Base-by-base conservation (phyloP, 2,888 invertebrate species). In the Leistus spinibarbis region DNA sequence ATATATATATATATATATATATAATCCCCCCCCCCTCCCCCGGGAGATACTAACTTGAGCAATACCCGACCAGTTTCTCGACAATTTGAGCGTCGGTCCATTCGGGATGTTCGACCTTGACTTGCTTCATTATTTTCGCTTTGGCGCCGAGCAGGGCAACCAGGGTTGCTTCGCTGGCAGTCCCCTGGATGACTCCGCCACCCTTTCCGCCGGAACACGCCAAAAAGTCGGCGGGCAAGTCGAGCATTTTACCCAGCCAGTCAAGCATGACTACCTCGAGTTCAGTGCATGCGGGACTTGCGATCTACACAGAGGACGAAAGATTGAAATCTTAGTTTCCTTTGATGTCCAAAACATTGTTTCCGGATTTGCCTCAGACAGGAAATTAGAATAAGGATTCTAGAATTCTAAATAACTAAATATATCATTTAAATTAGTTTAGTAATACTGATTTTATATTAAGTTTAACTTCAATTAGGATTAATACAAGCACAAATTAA, bases 281-380 rank as follows among this genome's bases (percentile, higher is more conserved):
- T 84, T 98, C 98, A 0, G 98, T 98, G 83, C 97, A 98, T 0
- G 97, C 97, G 0, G 98, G 98, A 86, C 96, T 96, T 0, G 97
- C 93, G 78, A 95, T 95, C 95, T 95, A 83, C 76, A 60, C 23
- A 22, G 7, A 60, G 13, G 4, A n/a, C n/a, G 19, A 9, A 7
- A 27, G 40, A 71, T 4, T 22, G 20, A 56, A 23, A 24, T 54
- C 22, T 53, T n/a, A n/a, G n/a, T n/a, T n/a, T 17, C 22, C 67
- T 69, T 68, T 69, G 72, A 76, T 76, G 62, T 76, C 40, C 24
- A 16, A 23, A 53, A 27, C 64, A 23, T 20, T n/a, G n/a, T n/a
- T n/a, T n/a, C n/a, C n/a, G n/a, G n/a, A n/a, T n/a, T n/a, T n/a
- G n/a, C n/a, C n/a, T n/a, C n/a, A n/a, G n/a, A n/a, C 63, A 27